A percentile compares a stretch with the other conserved stretches of the same genome.
phyloP scores from a whole-genome alignment of 2,888 invertebrate genomes.

The Bhutanitis thaidina region DNA sequence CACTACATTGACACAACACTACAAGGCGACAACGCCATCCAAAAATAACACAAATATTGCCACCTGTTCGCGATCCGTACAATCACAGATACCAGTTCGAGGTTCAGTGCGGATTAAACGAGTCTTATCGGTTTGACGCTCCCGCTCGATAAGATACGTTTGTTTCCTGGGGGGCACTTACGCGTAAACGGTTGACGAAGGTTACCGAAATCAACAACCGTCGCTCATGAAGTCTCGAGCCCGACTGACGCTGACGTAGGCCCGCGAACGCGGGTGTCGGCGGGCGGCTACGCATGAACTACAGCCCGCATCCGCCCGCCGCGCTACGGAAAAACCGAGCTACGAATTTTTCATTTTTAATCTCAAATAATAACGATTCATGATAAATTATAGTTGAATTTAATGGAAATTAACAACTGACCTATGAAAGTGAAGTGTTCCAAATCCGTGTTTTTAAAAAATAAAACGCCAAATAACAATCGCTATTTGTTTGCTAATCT shows the following conservation, averaged over 20 bases:
- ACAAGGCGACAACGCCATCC: conserved; percentile 40
- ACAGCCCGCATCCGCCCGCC: conserved; percentile 61
- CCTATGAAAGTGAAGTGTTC: neutral
- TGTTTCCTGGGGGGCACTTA: conserved; percentile 35
- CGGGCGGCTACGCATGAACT: conserved; percentile 55
- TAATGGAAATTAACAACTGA: conserved; percentile 1
- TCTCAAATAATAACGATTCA: conserved; percentile 13
- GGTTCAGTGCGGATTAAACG: conserved; percentile 24
- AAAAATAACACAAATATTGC: conserved; percentile 54
- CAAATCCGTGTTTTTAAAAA: too few relatives aligned
- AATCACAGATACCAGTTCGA: neutral
- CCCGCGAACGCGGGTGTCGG: conserved; percentile 35
- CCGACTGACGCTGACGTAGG: conserved; percentile 73
- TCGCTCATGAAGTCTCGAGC: conserved; percentile 38
- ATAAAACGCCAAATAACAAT: too few relatives aligned
- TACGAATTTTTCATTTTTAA: conserved; percentile 39
- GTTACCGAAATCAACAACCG: conserved; percentile 24
- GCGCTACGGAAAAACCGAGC: conserved; percentile 60
- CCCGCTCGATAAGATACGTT: conserved; percentile 23
- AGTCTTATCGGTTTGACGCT: conserved; percentile 14
- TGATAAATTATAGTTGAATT: conserved; percentile 11
- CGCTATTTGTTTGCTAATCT: too few relatives aligned
- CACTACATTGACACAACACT: conserved; percentile 48
- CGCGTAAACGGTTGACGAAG: conserved; percentile 2
- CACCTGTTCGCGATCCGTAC: conserved; percentile 51